phyloP scores from a whole-genome alignment of 2,888 invertebrate species.

The Drosophila anomalipes region DNA sequence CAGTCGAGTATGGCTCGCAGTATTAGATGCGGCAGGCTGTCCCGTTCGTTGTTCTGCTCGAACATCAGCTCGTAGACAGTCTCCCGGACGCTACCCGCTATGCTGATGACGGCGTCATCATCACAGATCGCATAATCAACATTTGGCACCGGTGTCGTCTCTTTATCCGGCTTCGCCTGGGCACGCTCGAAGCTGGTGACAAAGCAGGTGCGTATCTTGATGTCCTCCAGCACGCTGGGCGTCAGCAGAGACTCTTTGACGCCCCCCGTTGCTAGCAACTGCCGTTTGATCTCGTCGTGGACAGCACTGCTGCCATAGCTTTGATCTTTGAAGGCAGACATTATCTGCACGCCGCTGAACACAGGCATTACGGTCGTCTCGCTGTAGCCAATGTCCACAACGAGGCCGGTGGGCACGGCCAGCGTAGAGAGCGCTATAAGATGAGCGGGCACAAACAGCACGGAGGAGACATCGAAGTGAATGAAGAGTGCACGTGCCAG shows the following conservation, averaged over 20 bases:
- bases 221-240: slow-evolving; percentile 90
- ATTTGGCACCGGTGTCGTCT: slow-evolving; percentile 86
- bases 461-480: slow-evolving; percentile 95
- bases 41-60: slow-evolving; percentile 92
- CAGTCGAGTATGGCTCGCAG: slow-evolving; percentile 93
- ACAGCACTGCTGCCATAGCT: slow-evolving; percentile 91
- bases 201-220: slow-evolving; percentile 94
- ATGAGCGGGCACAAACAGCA: slow-evolving; percentile 94
- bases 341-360: slow-evolving; percentile 93
- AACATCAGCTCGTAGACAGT: slow-evolving; percentile 94
- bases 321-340: slow-evolving; percentile 93
- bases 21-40: slow-evolving; percentile 93
- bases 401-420: slow-evolving; percentile 92
- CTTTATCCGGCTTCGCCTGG: slow-evolving; percentile 85
- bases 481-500: slow-evolving; percentile 96
- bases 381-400: slow-evolving; percentile 94
- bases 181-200: slow-evolving; percentile 92
- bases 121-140: slow-evolving; percentile 90
- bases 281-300: slow-evolving; percentile 87
- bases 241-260: slow-evolving; percentile 85
- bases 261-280: slow-evolving; percentile 86
- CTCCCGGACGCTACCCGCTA: slow-evolving; percentile 91
- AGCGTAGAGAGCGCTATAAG: slow-evolving; percentile 93
- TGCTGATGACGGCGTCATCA: slow-evolving; percentile 87
- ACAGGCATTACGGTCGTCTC: slow-evolving; percentile 94